Conservation (phyloP, 2,113 vertebrate species). For the Triplophysa tibetana region DNA sequence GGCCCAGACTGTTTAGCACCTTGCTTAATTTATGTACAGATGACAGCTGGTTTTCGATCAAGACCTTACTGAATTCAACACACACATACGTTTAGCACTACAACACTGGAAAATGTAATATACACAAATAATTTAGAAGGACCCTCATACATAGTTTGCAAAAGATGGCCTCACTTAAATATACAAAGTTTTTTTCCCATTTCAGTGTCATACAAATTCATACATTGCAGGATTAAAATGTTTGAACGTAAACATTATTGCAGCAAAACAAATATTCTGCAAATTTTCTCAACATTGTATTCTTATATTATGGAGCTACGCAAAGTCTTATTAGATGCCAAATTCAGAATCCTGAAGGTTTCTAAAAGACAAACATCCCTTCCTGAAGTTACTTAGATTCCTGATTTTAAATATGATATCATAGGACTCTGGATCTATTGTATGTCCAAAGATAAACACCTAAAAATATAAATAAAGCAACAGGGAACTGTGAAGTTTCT, state of each 20-base stretch:
- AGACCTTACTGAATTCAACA: background rate
- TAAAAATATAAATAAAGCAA: background rate
- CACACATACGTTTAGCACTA: background rate
- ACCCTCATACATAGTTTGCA: no score
- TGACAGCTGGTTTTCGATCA: background rate
- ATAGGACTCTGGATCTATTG: background rate
- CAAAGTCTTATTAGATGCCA: background rate
- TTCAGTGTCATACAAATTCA: background rate
- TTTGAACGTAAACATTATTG: background rate
- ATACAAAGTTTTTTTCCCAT: background rate
- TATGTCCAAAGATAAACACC: background rate
- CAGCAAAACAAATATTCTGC: background rate
- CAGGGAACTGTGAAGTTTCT: background rate
- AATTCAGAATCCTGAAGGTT: background rate
- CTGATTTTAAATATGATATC: background rate
- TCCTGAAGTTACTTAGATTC: conserved; percentile 16
- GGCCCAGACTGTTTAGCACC: conserved; percentile 1
- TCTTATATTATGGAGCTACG: background rate
- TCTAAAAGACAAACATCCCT: conserved; percentile 6
- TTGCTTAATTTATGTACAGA: background rate
- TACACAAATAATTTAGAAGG: background rate
- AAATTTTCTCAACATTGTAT: background rate
- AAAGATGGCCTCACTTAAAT: background rate
- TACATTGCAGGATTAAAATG: background rate
- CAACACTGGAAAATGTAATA: background rate